Base-by-base conservation (phyloP, 2,888 invertebrate genomes). In the Tiliacea aurago region DNA sequence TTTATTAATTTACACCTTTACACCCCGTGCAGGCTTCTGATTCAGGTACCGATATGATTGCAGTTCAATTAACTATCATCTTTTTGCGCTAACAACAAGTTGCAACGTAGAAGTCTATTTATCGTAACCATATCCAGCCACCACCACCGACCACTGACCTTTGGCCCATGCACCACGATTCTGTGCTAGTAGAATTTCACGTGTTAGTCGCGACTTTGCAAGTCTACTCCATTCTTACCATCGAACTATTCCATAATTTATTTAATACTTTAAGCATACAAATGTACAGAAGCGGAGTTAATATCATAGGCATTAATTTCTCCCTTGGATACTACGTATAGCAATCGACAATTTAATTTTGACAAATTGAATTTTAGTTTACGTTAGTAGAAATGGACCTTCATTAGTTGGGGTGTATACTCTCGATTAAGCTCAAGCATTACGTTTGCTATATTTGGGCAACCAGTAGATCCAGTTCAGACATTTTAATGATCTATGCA, bases 401-500 rank as follows among this genome's bases (percentile, higher is more conserved):
- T 74, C 63, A 67, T 5, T 23, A 41, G 4, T 15, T 58, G 13
- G 11, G 13, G 15, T 53, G 15, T 55, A 49, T 20, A 47, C 33
- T 73, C 76, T 73, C 61, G 28, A 63, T 72, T 61, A 77, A 71
- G n/a, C 41, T 61, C 64, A n/a, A 33, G 13, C 47, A 56, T 72
- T 62, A 66, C 18, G 15, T 47, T 69, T 49, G n/a, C 78, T 69
- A 11, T 75, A 67, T 85, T 80, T 64, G 74, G 74, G 37, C 67
- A 78, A 64, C 37, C n/a, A 85, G 71, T 66, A 58, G 64, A 78
- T 69, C 37, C n/a, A 85, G 73, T 66, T 61, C 66, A 74, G 37
- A 15, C 10, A 77, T 70, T 59, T 75, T 62, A 73, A 69, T 68
- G 69, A 68, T 49, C 33, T 63, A 66, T 47, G 41, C 20, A 45